Evolutionary conservation across 2,113 vertebrate genomes (phyloP), one percentile per base, ranked within the genome.

Genomic region (Tonatia bakeri): DNA sequence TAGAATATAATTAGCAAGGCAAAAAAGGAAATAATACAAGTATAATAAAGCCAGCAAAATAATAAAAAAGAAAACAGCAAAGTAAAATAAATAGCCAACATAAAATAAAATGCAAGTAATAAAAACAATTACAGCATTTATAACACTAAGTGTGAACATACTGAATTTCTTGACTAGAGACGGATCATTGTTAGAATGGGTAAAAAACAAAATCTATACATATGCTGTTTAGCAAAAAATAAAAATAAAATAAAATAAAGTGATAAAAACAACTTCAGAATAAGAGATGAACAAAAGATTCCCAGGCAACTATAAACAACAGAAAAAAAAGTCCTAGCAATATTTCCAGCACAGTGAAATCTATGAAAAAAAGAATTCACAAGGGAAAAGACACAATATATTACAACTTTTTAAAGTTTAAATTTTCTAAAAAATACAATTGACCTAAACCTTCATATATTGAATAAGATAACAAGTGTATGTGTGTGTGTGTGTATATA

Each of bases 61-160:
- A 95, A 90, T 90, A 90, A 90, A 93, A 83, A 81, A 17, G 77
- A 79, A 92, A 87, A 75, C 22, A 85, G 24, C 47, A 67, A 89
- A 94, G n/a, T 82, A 90, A 96, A 95, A 96, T 83, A 91, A 96
- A 93, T 87, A 82, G 87, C 64, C 87, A 85, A 77, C 45, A 96
- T 96, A 94, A 96, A 96, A 91, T 91, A 93, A 95, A 96, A 93
- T 88, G 36, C 83, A 91, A 93, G 67, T 90, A 89, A 92, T 96
- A 82, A 96, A 96, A 96, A 75, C 88, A 95, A 94, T 83, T 87
- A 90, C 75, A 90, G 65, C 59, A 95, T 94, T 96, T 96, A 94
- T 87, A 87, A 92, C 40, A 94, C 64, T 80, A 86, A 94, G 70
- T 95, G 61, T 89, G 52, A 95, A 38, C 33, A 69, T 59, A 17